A percentile compares a stretch with the other conserved stretches of the same genome.
Evolutionary conservation across 2,113 vertebrate species (phyloP).

Genomic region (Corythoichthys haematopterus): DNA sequence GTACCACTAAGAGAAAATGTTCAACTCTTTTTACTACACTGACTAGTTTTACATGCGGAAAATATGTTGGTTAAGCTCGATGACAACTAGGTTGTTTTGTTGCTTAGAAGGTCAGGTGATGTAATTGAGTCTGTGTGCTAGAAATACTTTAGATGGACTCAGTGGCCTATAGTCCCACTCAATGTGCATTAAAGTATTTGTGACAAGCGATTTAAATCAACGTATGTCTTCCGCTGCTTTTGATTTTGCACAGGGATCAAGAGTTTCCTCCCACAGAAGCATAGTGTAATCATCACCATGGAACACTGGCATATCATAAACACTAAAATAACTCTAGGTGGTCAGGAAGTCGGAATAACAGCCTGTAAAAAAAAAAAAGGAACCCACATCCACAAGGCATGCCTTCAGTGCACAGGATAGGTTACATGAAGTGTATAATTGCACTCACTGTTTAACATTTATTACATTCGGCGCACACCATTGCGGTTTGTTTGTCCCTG

Average conservation of each 20-base stretch:
- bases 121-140: neutral
- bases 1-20: no score
- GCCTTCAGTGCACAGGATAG: slow-evolving; percentile 58
- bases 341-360: slow-evolving; percentile 65
- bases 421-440: slow-evolving; percentile 70
- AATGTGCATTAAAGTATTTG: neutral
- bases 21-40: no score
- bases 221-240: slow-evolving; percentile 13
- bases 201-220: slow-evolving; percentile 5
- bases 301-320: slow-evolving; percentile 54
- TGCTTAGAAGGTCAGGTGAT: neutral
- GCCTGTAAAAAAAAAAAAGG: slow-evolving; percentile 56
- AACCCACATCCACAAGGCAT: slow-evolving; percentile 49
- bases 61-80: no score
- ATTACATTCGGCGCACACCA: slow-evolving; percentile 68
- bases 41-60: no score
- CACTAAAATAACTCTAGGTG: slow-evolving; percentile 45
- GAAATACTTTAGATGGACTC: neutral
- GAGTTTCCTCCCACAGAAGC: slow-evolving; percentile 34
- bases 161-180: neutral
- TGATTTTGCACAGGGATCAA: slow-evolving; percentile 3
- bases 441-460: slow-evolving; percentile 70
- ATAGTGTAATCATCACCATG: slow-evolving; percentile 21
- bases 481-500: slow-evolving; percentile 72
- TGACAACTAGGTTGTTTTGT: neutral